phyloP scores from a whole-genome alignment of 2,888 invertebrate species.

The Hypena proboscidalis region DNA sequence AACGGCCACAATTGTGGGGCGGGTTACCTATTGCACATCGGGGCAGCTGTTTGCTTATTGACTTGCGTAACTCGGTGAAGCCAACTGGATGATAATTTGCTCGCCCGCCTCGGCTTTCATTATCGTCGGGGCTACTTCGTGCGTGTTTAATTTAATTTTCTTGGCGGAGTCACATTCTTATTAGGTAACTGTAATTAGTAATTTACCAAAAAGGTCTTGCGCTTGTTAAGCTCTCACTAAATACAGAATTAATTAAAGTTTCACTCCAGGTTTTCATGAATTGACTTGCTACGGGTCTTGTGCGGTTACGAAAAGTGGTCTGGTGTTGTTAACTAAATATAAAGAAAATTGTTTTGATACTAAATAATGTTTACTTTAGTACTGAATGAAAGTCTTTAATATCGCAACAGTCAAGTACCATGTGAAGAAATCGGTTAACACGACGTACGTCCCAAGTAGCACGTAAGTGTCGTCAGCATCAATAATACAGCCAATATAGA shows the following conservation, averaged over 20 bases:
- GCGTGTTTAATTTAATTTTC: constrained; percentile 78
- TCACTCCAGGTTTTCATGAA: constrained; percentile 1
- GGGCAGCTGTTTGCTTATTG: constrained; percentile 73
- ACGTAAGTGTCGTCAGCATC: too few species aligned
- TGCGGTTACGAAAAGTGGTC: too few species aligned
- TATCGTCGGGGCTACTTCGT: constrained; percentile 73
- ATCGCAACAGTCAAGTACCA: too few species aligned
- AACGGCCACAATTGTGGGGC: constrained; percentile 65
- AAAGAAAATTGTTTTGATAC: too few species aligned
- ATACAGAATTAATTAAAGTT: constrained; percentile 16
- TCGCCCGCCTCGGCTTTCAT: constrained; percentile 72
- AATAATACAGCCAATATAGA: too few species aligned
- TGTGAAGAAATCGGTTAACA: too few species aligned
- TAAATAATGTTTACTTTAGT: too few species aligned
- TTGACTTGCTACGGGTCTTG: not conserved
- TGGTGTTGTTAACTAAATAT: too few species aligned
- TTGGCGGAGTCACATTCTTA: constrained; percentile 58
- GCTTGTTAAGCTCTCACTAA: constrained; percentile 17
- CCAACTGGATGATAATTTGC: constrained; percentile 77
- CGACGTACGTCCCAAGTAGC: too few species aligned
- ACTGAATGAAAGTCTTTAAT: too few species aligned
- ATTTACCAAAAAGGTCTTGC: constrained; percentile 44
- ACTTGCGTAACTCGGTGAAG: constrained; percentile 80
- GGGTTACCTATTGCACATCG: constrained; percentile 74
- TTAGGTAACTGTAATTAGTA: constrained; percentile 52